phyloP scores from a whole-genome alignment of 2,888 invertebrate species.

The Polymixis flavicincta region DNA sequence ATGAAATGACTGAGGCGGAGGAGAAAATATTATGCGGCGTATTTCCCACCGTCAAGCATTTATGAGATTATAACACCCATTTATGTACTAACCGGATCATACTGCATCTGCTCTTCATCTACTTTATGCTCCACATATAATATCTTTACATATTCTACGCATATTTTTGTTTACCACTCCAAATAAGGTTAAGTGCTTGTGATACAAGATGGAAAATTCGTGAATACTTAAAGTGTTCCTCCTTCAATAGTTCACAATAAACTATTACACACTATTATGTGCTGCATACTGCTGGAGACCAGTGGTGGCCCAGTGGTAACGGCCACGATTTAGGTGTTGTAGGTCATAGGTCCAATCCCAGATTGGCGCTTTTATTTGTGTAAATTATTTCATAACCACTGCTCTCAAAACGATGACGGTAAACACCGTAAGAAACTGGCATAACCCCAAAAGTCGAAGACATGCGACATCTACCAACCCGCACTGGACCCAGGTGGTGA shows the following conservation, averaged over 20 bases:
- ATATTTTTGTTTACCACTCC: not conserved
- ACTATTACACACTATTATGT: too few species aligned
- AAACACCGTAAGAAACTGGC: too few species aligned
- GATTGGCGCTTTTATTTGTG: too few species aligned
- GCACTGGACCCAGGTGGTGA: too few species aligned
- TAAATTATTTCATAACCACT: too few species aligned
- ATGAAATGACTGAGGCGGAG: not conserved
- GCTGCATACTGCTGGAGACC: too few species aligned
- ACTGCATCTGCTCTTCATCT: slow-evolving; percentile 11
- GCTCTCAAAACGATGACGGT: too few species aligned
- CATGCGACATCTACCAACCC: too few species aligned
- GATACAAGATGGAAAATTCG: not conserved
- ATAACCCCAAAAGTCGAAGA: too few species aligned
- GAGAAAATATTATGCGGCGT: slow-evolving; percentile 6
- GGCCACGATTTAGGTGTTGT: too few species aligned
- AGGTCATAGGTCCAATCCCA: too few species aligned
- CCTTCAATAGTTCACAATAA: not conserved
- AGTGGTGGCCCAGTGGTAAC: too few species aligned
- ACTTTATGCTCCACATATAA: not conserved
- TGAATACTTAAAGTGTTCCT: not conserved
- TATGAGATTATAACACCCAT: slow-evolving; percentile 37
- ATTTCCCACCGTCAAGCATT: slow-evolving; percentile 7
- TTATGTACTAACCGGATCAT: slow-evolving; percentile 20
- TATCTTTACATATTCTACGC: not conserved
- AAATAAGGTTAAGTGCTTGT: not conserved